Evolutionary conservation across 2,888 invertebrate species (phyloP).

Genomic region (Sphaerophoria rueppellii): DNA sequence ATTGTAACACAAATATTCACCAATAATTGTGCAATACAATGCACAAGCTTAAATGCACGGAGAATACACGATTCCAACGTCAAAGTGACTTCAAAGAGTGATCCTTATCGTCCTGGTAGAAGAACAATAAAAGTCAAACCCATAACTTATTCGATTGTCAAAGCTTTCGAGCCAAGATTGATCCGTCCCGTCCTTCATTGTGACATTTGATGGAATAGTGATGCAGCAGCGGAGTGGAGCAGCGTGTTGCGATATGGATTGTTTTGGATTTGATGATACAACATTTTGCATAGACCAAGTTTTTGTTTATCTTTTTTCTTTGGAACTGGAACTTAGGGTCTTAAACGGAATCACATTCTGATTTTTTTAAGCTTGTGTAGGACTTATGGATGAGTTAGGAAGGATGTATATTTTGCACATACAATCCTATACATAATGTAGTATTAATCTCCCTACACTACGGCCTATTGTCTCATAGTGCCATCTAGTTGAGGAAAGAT

Average conservation of each 20-base stretch:
- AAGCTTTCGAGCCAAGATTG: constrained; percentile 74
- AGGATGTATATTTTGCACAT: too few species aligned
- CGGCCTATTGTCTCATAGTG: too few species aligned
- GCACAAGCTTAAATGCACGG: constrained; percentile 30
- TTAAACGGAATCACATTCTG: constrained; percentile 29
- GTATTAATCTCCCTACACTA: too few species aligned
- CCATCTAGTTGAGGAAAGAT: too few species aligned
- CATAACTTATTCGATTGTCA: constrained; percentile 75
- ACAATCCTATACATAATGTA: too few species aligned
- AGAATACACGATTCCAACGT: background rate
- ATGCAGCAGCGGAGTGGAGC: constrained; percentile 47
- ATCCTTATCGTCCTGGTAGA: constrained; percentile 72
- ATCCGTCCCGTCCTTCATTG: constrained; percentile 72
- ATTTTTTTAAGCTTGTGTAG: background rate
- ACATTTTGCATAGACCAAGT: constrained; percentile 6
- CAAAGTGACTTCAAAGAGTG: background rate
- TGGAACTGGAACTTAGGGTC: background rate
- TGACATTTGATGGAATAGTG: constrained; percentile 72
- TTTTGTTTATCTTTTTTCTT: background rate
- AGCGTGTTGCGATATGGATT: constrained; percentile 65
- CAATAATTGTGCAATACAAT: constrained; percentile 57
- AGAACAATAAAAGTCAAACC: constrained; percentile 76
- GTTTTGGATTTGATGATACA: constrained; percentile 44
- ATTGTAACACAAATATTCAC: constrained; percentile 55
- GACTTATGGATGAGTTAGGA: too few species aligned